These are phyloP conservation scores for Canis aureus DNA, from an alignment of 2,113 vertebrate genomes.

Conservation along the genomic window DNA sequence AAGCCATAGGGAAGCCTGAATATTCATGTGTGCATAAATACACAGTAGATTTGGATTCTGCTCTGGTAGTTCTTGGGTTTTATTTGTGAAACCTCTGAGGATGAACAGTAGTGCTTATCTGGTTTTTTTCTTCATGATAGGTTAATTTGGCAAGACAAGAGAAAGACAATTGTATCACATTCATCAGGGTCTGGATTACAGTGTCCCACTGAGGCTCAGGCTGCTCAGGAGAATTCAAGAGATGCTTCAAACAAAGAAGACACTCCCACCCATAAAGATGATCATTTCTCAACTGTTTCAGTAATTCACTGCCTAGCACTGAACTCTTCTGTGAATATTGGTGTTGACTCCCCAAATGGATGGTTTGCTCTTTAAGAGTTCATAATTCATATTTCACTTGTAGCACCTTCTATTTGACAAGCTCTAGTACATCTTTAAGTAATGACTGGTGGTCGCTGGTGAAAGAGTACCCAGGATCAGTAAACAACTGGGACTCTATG, in stretches of 20 bases:
- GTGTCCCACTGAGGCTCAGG: neutral
- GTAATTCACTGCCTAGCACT: neutral
- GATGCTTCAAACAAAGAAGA: neutral
- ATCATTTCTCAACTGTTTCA: neutral
- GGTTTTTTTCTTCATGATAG: too few species aligned
- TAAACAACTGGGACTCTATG: neutral
- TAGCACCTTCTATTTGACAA: neutral
- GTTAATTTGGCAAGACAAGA: neutral
- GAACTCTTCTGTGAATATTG: neutral
- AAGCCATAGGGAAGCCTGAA: neutral
- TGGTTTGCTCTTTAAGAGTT: neutral
- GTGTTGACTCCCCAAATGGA: neutral
- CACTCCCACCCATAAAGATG: rapidly evolving
- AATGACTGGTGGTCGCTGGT: neutral
- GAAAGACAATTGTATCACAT: neutral
- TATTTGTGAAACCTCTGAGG: neutral
- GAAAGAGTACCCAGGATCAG: neutral
- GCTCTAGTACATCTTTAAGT: neutral
- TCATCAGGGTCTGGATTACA: neutral
- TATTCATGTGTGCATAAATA: neutral
- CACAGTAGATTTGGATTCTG: neutral
- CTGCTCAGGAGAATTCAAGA: neutral
- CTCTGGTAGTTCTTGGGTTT: neutral
- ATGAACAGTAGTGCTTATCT: neutral
- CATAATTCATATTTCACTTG: neutral